phyloP scores from a whole-genome alignment of 2,888 invertebrate genomes.

The Pachliopta kotzebuea region DNA sequence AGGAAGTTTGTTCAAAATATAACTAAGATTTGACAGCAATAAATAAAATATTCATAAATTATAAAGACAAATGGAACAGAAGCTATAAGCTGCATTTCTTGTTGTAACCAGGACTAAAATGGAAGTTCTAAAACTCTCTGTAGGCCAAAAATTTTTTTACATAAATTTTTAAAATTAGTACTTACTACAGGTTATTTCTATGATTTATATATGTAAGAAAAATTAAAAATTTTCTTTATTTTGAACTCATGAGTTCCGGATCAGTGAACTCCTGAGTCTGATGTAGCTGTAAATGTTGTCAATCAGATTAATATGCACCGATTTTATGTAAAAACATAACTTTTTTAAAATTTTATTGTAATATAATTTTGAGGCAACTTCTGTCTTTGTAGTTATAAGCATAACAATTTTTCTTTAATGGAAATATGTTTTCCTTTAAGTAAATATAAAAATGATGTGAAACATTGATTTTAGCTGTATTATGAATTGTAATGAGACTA shows the following conservation, averaged over 20 bases:
- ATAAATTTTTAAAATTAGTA: neutral
- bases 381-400: neutral
- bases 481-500: too few relatives aligned
- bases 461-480: too few relatives aligned
- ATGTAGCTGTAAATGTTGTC: too few relatives aligned
- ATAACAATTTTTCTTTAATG: neutral
- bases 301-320: too few relatives aligned
- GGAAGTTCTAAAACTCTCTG: neutral
- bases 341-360: too few relatives aligned
- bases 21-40: constrained; percentile 3
- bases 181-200: neutral
- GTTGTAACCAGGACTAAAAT: neutral
- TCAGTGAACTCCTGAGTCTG: too few relatives aligned
- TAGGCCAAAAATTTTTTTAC: neutral
- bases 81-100: constrained; percentile 7
- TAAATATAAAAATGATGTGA: too few relatives aligned
- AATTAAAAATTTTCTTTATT: too few relatives aligned
- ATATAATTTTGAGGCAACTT: too few relatives aligned
- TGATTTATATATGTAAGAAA: too few relatives aligned
- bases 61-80: constrained; percentile 5
- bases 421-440: neutral
- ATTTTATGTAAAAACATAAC: too few relatives aligned
- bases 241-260: too few relatives aligned
- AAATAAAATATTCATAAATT: neutral
- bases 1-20: neutral